Evolutionary conservation across 2,797 vertebrate genomes (phyloP).

Genomic region (Poliocrania exsul): DNA sequence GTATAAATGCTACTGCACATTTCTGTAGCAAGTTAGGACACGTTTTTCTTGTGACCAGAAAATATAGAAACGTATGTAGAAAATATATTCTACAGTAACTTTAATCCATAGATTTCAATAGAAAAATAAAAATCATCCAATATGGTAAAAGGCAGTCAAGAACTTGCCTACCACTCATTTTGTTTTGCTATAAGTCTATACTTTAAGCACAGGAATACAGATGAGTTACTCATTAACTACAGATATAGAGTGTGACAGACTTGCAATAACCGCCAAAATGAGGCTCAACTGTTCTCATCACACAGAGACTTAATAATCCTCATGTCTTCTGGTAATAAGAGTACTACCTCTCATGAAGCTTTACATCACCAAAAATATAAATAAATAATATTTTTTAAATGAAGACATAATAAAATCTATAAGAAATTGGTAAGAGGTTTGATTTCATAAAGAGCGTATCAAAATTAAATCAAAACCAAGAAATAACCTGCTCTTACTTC

Average conservation of each 20-base stretch:
- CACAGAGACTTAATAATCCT: neutral
- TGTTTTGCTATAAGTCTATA: neutral
- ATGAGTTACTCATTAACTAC: neutral
- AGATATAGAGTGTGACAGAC: fast-evolving
- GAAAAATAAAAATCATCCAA: neutral
- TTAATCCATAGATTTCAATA: neutral
- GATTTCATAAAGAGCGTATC: neutral
- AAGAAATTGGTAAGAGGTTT: neutral
- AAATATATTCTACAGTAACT: neutral
- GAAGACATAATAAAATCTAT: neutral
- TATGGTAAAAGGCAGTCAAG: neutral
- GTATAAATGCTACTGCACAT: neutral
- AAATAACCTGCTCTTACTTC: neutral
- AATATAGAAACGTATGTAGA: fast-evolving
- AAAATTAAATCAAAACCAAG: neutral
- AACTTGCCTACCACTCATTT: neutral
- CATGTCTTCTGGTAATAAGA: neutral
- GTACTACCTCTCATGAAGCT: neutral
- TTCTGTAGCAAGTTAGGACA: neutral
- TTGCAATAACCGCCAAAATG: neutral
- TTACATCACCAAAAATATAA: neutral
- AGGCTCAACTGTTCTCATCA: neutral
- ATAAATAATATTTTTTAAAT: neutral
- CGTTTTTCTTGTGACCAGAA: neutral
- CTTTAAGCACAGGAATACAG: neutral